Base-by-base conservation (phyloP, 1,140 invertebrate species). In the Zaprionus camerounensis region DNA sequence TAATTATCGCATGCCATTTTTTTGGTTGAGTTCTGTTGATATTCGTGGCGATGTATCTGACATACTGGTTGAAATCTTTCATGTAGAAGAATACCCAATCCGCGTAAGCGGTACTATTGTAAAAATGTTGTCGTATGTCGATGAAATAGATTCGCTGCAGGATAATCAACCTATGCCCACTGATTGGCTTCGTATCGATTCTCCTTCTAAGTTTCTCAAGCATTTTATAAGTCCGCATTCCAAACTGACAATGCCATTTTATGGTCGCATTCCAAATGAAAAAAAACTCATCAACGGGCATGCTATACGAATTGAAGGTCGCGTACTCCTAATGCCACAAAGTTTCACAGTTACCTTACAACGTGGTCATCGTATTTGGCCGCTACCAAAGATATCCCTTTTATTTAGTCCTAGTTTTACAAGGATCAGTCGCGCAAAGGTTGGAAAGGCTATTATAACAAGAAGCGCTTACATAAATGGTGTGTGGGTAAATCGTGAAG, bases 331-430 rank as follows among this genome's bases (percentile, higher is more conserved):
- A 36, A 92, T 95, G 70, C 95, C 95, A 15, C 93, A 95, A 73
- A 94, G 94, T 85, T 96, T 96, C 87, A 94, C 94, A 73, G 92
- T 96, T 24, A 95, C 96, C 91, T 85, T 96, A 17, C 95, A 96
- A 82, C 93, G 93, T 38, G 94, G 94, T n/a, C 91, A 93, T 72
- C 92, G 93, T 38, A 90, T 94, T 49, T 95, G 95, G 93, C 95
- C 95, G 2, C 94, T 95, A 92, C 94, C 95, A 4, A 91, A 87
- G 13, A 94, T 95, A 13, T 93, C 94, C 0, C 90, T 95, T 61
- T 94, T 95, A 81, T 91, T 96, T 56, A 95, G 95, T 91, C 95
- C 95, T 1, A 92, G 94, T 72, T 95, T 95, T 90, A 72, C 85
- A 64, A 76, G 78, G 5, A 82, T 69, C 15, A 80, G 55, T 36